Conservation (phyloP, 2,888 invertebrate species). For the Odontocerum albicorne region DNA sequence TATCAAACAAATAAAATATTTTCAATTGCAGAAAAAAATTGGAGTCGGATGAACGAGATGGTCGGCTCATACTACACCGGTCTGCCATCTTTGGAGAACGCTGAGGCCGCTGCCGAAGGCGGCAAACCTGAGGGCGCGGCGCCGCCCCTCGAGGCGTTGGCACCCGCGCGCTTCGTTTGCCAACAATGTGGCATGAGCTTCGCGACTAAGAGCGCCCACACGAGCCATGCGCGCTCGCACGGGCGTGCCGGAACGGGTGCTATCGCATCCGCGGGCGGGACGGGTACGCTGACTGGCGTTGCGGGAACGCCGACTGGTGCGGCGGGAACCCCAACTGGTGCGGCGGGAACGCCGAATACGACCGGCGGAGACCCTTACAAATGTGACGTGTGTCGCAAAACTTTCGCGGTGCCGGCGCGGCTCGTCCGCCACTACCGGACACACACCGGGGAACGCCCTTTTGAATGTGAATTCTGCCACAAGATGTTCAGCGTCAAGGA, state of each 20-base stretch:
- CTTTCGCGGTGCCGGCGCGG: conserved; percentile 87
- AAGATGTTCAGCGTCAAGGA: conserved; percentile 93
- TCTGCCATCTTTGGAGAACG: conserved; percentile 36
- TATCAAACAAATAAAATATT: too few species aligned
- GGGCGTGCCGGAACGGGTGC: conserved; percentile 42
- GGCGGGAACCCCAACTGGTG: conserved; percentile 43
- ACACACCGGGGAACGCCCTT: conserved; percentile 89
- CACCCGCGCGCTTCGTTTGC: conserved; percentile 56
- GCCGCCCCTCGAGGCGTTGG: conserved; percentile 37
- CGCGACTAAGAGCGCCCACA: conserved; percentile 73
- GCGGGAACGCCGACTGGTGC: conserved; percentile 42
- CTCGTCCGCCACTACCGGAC: conserved; percentile 84
- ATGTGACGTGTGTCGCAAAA: conserved; percentile 88
- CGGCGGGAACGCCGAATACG: conserved; percentile 44
- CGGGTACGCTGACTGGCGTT: conserved; percentile 43
- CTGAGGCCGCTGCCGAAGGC: conserved; percentile 45
- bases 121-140: conserved; percentile 40
- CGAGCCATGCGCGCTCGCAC: conserved; percentile 70
- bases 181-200: conserved; percentile 74
- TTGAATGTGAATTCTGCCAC: conserved; percentile 89
- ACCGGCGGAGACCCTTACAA: conserved; percentile 73
- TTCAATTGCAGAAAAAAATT: conserved; percentile 49
- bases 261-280: conserved; percentile 20
- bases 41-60: conserved; percentile 53
- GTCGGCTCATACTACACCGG: conserved; percentile 52